These are phyloP conservation scores for Neomicropteryx cornuta DNA, from an alignment of 1,140 invertebrate genomes.

Conservation along the genomic window DNA sequence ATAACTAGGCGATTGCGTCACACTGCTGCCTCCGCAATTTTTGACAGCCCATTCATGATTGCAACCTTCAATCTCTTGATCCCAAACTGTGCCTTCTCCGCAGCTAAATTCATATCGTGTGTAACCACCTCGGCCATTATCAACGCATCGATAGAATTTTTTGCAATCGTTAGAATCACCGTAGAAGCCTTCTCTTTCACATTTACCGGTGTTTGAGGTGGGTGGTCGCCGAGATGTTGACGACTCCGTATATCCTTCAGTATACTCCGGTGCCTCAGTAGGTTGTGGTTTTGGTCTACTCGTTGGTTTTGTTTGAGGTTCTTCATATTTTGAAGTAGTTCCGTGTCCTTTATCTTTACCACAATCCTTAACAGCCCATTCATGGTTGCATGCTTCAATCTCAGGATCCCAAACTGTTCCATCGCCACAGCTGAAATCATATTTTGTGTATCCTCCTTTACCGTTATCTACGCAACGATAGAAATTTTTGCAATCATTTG, in stretches of 20 bases:
- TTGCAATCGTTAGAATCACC: slow-evolving; percentile 45
- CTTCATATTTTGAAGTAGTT: too few species aligned
- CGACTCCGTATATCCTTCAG: slow-evolving; percentile 11
- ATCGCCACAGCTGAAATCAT: slow-evolving; percentile 51
- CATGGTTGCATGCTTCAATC: slow-evolving; percentile 48
- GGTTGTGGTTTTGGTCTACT: slow-evolving; percentile 6
- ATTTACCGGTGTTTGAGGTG: slow-evolving; percentile 20
- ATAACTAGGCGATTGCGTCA: slow-evolving; percentile 15
- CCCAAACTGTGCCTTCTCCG: slow-evolving; percentile 48
- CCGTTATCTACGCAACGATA: slow-evolving; percentile 55
- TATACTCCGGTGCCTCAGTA: slow-evolving; percentile 5
- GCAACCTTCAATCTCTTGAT: slow-evolving; percentile 39
- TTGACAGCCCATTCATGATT: slow-evolving; percentile 43
- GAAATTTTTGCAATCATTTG: slow-evolving; percentile 55
- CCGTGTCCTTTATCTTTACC: slow-evolving; percentile 3
- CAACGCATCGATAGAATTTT: slow-evolving; percentile 49
- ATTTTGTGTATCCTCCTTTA: slow-evolving; percentile 38
- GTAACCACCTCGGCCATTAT: slow-evolving; percentile 29
- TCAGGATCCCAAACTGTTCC: slow-evolving; percentile 57
- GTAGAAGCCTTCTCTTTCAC: slow-evolving; percentile 43
- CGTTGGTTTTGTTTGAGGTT: slow-evolving; percentile 10
- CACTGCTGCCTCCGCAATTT: slow-evolving; percentile 8
- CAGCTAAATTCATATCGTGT: slow-evolving; percentile 46
- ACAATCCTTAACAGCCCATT: slow-evolving; percentile 31
- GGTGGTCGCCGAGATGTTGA: slow-evolving; percentile 12